Base-by-base conservation (phyloP, 2,797 vertebrate genomes). In the Arnoldichthys spilopterus region DNA sequence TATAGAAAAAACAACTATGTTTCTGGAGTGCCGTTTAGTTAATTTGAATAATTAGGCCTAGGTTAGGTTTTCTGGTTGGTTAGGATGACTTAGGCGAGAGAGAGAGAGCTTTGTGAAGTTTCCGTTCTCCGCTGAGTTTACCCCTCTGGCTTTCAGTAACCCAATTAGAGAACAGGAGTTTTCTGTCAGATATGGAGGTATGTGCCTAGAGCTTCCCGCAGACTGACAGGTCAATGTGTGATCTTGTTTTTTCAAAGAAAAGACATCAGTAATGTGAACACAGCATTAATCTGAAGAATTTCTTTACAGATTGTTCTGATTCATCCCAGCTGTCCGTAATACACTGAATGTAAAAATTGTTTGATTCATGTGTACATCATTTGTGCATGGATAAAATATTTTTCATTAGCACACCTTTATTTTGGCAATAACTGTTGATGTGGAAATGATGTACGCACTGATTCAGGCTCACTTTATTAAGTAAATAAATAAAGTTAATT, bases 61-160 rank as follows among this genome's bases (percentile, higher is more conserved):
- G 45, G 45, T 37, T 69, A 20, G 45, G 45, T 37, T 63, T 61
- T 34, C 18, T 30, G 45, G 45, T 51, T 69, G 7, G 47, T 69
- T 49, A 69, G 11, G 26, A 51, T 69, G 67, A 20, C 26, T 16
- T 47, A 20, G 8, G n/a, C 32, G 43, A 70, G 34, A 45, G 16
- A 22, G 22, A 54, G 20, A 56, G 13, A 56, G 43, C 16, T 53
- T 30, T 69, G 63, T 53, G 74, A 53, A 75, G 78, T 75, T 66
- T 80, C 30, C 12, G 37, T 51, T 64, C 62, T 74, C 77, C 56
- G 67, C 66, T 63, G 54, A 72, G 30, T 79, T 85, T 77, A 59
- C 66, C 79, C 76, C 74, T 83, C 64, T 79, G 82, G 79, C 66
- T 72, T 76, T 77, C 15, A 53, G 26, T 74, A 78, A 71, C 37